Conservation (phyloP, 2,797 vertebrate genomes). For the Tadarida brasiliensis region DNA sequence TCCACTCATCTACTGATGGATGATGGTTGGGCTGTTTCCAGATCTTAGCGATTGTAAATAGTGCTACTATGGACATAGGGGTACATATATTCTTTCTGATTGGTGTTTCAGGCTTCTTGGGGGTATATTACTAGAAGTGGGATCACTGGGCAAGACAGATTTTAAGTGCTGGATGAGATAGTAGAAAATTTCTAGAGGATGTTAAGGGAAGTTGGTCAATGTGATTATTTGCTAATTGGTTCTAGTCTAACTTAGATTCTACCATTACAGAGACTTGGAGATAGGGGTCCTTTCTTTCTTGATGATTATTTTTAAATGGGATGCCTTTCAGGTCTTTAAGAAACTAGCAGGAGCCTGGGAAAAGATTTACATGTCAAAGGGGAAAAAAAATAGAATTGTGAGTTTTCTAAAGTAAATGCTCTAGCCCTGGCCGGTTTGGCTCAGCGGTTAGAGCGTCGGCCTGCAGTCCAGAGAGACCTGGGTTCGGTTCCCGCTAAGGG, state of each 20-base stretch:
- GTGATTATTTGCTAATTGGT: neutral
- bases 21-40: too few relatives aligned
- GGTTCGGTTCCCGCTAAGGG: too few relatives aligned
- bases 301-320: neutral
- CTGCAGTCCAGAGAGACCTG: too few relatives aligned
- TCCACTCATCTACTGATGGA: too few relatives aligned
- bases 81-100: too few relatives aligned
- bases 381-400: neutral
- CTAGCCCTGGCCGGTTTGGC: too few relatives aligned
- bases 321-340: neutral
- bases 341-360: neutral
- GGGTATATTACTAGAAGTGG: too few relatives aligned
- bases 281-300: neutral
- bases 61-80: too few relatives aligned
- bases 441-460: too few relatives aligned
- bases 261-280: neutral
- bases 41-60: too few relatives aligned
- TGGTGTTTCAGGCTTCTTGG: too few relatives aligned
- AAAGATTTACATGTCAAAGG: neutral
- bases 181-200: neutral
- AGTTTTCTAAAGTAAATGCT: neutral
- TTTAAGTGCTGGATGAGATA: neutral
- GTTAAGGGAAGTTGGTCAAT: neutral
- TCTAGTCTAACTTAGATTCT: neutral
- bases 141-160: neutral